Conservation (phyloP, 2,888 invertebrate genomes). For the Cylindroiulus punctatus region DNA sequence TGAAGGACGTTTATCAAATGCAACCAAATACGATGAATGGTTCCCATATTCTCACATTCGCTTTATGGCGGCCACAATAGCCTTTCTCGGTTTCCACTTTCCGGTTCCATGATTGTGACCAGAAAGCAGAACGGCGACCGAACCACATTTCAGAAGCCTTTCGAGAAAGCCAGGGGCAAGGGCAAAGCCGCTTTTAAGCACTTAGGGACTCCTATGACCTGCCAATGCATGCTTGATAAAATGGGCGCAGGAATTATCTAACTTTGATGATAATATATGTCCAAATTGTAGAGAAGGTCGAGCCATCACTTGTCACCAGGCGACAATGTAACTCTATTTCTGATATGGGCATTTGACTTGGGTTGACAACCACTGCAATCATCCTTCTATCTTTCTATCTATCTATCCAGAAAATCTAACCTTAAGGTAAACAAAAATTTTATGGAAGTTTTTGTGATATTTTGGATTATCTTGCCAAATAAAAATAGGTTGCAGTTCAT, state of each 20-base stretch:
- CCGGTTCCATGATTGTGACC: neutral
- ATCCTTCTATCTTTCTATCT: no score
- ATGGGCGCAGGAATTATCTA: neutral
- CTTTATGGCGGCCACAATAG: slow-evolving; percentile 33
- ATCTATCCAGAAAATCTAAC: no score
- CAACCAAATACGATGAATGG: slow-evolving; percentile 19
- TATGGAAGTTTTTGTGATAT: no score
- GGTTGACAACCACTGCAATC: no score
- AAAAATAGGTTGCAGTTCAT: no score
- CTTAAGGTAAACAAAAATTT: no score
- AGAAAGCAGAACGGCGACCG: slow-evolving; percentile 23
- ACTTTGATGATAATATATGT: neutral
- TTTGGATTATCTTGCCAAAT: no score
- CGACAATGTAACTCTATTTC: no score
- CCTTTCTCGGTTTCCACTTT: slow-evolving; percentile 23
- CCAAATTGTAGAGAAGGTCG: neutral
- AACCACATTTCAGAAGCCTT: neutral
- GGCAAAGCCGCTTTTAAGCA: neutral
- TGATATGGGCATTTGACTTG: no score
- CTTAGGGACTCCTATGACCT: neutral
- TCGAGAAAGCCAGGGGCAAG: neutral
- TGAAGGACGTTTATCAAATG: slow-evolving; percentile 7
- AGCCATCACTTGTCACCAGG: neutral
- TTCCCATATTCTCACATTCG: neutral
- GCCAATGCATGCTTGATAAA: neutral